Percentiles rank a stretch among this genome's conserved stretches.
phyloP scores from a whole-genome alignment of 2,888 invertebrate species.

The Zhuqinia jingwanae region DNA sequence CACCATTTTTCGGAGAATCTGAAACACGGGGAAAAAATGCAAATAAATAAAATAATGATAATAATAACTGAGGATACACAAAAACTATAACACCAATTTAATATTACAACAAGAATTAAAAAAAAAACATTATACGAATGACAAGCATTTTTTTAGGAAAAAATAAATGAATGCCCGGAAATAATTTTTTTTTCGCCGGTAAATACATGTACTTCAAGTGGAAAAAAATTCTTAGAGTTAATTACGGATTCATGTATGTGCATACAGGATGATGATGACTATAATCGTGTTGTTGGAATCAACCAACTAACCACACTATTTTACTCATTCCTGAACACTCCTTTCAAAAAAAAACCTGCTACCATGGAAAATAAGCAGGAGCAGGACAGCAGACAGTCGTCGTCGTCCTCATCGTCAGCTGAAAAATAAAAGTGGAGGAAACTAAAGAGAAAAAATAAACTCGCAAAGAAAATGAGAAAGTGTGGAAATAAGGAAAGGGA shows the following conservation, averaged over 20 bases:
- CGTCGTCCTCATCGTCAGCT: background rate
- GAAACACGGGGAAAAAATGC: too few species aligned
- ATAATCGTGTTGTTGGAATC: background rate
- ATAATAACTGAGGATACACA: too few species aligned
- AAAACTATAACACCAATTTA: background rate
- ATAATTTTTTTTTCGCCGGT: background rate
- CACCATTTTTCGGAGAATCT: too few species aligned
- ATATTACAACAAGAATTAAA: background rate
- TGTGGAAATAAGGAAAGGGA: slow-evolving; percentile 12
- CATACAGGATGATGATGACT: slow-evolving; percentile 13
- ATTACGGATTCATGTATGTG: slow-evolving; percentile 50
- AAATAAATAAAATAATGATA: too few species aligned
- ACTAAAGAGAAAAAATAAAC: background rate
- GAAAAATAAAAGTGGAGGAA: background rate
- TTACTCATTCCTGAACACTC: background rate
- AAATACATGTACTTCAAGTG: background rate
- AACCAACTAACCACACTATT: background rate
- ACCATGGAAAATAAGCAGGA: too few species aligned
- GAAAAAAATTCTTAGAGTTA: slow-evolving; percentile 17
- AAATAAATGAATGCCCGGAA: background rate
- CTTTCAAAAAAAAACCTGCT: background rate
- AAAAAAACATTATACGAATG: background rate
- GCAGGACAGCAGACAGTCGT: too few species aligned
- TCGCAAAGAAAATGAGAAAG: slow-evolving; percentile 3
- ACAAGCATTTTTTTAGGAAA: background rate